Base-by-base conservation (phyloP, 1,140 invertebrate species). In the Myzus persicae region DNA sequence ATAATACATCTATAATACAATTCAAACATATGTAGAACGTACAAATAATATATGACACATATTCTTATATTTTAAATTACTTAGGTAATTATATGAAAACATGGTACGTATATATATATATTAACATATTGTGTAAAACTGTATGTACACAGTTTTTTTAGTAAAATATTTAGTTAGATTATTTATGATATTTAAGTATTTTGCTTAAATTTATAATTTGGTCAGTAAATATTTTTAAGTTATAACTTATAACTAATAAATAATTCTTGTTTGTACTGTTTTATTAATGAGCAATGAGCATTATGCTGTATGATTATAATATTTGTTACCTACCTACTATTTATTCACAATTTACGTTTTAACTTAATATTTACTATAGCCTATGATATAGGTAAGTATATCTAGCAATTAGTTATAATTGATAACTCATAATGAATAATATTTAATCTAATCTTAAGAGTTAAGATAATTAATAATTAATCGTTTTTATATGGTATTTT, bases 1-100 rank as follows among this genome's bases (percentile, higher is more conserved):
- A 76, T 18, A 67, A 67, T 67, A 31, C 26, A 67, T 67, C 1
- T n/a, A 11, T 76, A 6, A 76, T 76, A 76, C n/a, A n/a, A n/a
- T 76, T 5, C 36, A n/a, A 76, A 76, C 18, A 6, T n/a, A 20
- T n/a, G 31, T 18, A n/a, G 18, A 76, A n/a, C 4, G n/a, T 76
- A 36, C 20, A 76, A 67, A n/a, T 76, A 76, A 76, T 67, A 67
- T 76, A 76, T 76, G 59, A 76, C 59, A 76, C 59, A 76, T n/a
- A 76, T 76, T 76, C 31, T 67, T 82, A 82, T 82, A 40, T 40
- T 82, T 82, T 82, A 82, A 40, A 24, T 24, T 82, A 82, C 38
- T 9, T 20, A 26, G 26, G 38, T 82, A 82, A 38, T 38, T 38
- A 40, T 8, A 40, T 82, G 3, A 24, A 40, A 82, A 82, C 24